Conservation (phyloP, 2,888 invertebrate species). For the Orchesella flavescens region DNA sequence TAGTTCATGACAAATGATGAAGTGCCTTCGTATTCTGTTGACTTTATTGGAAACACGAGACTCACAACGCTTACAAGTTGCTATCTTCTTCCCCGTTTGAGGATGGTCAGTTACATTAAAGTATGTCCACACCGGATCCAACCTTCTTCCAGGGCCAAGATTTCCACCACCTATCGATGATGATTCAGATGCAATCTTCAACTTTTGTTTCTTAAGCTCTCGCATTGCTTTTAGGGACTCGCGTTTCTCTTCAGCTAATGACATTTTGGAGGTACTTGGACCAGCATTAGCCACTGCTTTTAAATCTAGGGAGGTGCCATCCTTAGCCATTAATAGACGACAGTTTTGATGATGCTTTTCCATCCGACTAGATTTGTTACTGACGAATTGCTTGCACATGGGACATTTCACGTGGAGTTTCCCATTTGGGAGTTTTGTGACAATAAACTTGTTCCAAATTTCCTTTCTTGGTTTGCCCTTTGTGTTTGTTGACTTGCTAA, state of each 20-base stretch:
- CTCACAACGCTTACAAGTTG: conserved; percentile 25
- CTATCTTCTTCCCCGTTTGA: neutral
- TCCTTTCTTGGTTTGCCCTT: neutral
- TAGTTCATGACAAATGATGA: conserved; percentile 29
- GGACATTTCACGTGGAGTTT: conserved; percentile 26
- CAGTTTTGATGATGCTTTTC: conserved; percentile 28
- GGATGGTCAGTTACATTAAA: conserved; percentile 2
- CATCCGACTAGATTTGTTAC: conserved; percentile 30
- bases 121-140: conserved; percentile 40
- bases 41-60: conserved; percentile 28
- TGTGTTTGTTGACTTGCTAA: neutral
- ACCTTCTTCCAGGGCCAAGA: neutral
- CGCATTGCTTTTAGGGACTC: too few species aligned
- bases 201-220: too few species aligned
- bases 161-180: neutral
- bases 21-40: conserved; percentile 32
- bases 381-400: neutral
- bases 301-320: too few species aligned
- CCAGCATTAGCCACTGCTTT: neutral
- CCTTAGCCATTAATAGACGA: too few species aligned
- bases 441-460: conserved; percentile 33
- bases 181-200: too few species aligned
- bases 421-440: conserved; percentile 18
- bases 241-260: too few species aligned
- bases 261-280: neutral